Conservation (phyloP, 1,140 invertebrate species). For the Diachasmimorpha longicaudata region DNA sequence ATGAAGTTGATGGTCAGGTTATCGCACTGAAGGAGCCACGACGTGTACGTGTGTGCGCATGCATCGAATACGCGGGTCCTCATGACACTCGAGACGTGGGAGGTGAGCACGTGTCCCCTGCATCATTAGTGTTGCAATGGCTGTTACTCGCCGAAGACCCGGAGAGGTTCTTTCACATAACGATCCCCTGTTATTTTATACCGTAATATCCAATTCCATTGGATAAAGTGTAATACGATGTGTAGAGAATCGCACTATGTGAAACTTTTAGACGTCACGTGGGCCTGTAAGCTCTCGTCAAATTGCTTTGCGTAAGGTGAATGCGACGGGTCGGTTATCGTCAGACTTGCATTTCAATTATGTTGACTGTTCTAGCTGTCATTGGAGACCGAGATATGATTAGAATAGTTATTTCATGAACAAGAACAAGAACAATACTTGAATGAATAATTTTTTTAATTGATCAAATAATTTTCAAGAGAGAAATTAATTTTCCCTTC, state of each 20-base stretch:
- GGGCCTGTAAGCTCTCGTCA: too few species aligned
- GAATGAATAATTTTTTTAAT: too few species aligned
- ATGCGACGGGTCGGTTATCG: too few species aligned
- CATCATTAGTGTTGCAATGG: conserved; percentile 48
- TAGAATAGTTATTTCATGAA: too few species aligned
- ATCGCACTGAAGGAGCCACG: conserved; percentile 34
- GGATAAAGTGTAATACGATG: conserved; percentile 41
- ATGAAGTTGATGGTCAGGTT: background rate
- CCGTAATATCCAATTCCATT: conserved; percentile 27
- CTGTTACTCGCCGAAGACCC: conserved; percentile 33
- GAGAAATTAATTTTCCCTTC: too few species aligned
- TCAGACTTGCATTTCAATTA: too few species aligned
- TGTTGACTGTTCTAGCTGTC: too few species aligned
- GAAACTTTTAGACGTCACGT: background rate
- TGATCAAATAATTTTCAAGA: too few species aligned
- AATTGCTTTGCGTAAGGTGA: too few species aligned
- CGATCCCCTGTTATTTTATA: conserved; percentile 35
- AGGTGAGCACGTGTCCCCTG: conserved; percentile 47
- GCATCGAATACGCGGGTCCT: conserved; percentile 28
- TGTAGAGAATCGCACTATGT: background rate
- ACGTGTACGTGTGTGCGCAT: conserved; percentile 1
- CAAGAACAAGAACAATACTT: too few species aligned
- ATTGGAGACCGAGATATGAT: too few species aligned
- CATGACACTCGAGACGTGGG: conserved; percentile 45
- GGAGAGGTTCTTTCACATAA: background rate